These are phyloP conservation scores for Bubo bubo DNA, from an alignment of 2,113 vertebrate genomes.

Conservation along the genomic window DNA sequence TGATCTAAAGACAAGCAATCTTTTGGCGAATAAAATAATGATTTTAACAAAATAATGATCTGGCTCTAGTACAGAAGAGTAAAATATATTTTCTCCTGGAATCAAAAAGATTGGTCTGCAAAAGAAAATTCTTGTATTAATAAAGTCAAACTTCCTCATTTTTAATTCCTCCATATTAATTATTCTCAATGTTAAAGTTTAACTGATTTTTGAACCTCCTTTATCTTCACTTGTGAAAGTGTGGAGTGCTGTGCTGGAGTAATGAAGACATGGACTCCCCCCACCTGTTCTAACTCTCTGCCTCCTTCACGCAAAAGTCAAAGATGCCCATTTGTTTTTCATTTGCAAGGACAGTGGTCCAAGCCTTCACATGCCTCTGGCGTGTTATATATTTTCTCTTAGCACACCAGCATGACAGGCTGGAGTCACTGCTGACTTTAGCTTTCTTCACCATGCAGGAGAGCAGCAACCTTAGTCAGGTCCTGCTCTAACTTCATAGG, in stretches of 20 bases:
- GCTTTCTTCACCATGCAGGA: fast-evolving
- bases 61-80: neutral
- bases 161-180: neutral
- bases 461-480: neutral
- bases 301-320: fast-evolving
- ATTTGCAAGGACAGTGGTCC: fast-evolving
- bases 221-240: neutral
- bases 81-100: neutral
- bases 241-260: fast-evolving
- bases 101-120: neutral
- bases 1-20: neutral
- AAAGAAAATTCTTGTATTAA: neutral
- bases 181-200: neutral
- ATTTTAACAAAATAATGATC: neutral
- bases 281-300: neutral
- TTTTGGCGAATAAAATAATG: neutral
- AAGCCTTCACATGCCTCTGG: fast-evolving
- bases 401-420: neutral
- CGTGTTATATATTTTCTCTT: neutral
- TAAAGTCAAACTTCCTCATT: neutral
- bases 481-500: neutral
- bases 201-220: neutral
- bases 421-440: neutral
- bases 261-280: fast-evolving
- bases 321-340: neutral